Percentiles rank a stretch among this genome's conserved stretches.
Conservation (phyloP, 2,888 invertebrate genomes). For the Conchocele bisecta region DNA sequence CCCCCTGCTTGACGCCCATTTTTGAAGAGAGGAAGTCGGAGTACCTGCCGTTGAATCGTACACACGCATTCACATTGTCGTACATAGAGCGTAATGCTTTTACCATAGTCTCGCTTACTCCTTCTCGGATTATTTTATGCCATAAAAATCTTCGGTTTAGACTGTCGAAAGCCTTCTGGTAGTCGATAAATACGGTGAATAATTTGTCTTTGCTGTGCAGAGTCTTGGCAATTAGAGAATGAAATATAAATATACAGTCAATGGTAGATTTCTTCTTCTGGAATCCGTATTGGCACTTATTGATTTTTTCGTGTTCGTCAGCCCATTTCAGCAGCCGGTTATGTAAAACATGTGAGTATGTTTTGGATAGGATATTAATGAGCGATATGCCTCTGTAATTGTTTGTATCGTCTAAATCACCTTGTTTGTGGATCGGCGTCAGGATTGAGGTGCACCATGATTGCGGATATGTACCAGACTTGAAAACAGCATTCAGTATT, state of each 20-base stretch:
- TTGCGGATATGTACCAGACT: not conserved
- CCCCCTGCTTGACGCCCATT: slow-evolving; percentile 1
- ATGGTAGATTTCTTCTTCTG: not conserved
- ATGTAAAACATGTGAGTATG: not conserved
- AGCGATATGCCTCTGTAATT: not conserved
- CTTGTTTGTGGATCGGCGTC: not conserved
- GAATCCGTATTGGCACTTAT: slow-evolving; percentile 1
- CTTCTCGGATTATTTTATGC: slow-evolving; percentile 1
- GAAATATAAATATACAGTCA: slow-evolving; percentile 11
- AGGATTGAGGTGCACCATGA: not conserved
- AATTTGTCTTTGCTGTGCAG: not conserved
- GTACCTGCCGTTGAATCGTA: not conserved
- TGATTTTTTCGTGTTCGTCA: not conserved
- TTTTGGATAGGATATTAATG: not conserved
- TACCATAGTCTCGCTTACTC: not conserved
- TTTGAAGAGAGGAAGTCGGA: not conserved
- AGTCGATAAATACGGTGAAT: not conserved
- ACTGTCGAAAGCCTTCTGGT: not conserved
- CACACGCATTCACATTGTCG: not conserved
- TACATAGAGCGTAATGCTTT: slow-evolving; percentile 6
- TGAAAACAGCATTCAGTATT: not conserved
- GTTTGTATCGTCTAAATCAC: not conserved
- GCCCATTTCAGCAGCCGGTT: not conserved
- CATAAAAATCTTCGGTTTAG: not conserved
- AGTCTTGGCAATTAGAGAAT: not conserved